These are phyloP conservation scores for Bubo scandiacus DNA, from an alignment of 2,113 vertebrate genomes.

Conservation along the genomic window DNA sequence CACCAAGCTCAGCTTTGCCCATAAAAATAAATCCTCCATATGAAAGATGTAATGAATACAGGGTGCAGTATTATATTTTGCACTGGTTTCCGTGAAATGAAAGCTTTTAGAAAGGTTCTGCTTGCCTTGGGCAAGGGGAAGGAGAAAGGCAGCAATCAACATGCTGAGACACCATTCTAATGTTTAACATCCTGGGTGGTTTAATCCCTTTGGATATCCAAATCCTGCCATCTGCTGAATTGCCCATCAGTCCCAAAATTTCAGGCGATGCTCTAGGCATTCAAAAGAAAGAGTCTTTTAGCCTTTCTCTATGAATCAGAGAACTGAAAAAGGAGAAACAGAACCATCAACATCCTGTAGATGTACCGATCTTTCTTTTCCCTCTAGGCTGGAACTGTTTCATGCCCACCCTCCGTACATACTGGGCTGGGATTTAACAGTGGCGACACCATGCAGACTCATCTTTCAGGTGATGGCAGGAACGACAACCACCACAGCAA, in stretches of 20 bases:
- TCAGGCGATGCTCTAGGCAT: not conserved
- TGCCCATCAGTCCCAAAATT: not conserved
- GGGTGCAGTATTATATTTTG: not conserved
- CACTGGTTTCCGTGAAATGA: not conserved
- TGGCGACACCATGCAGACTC: not conserved
- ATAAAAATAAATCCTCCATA: not conserved
- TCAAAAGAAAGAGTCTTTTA: not conserved
- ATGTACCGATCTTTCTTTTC: not conserved
- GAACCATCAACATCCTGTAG: not conserved
- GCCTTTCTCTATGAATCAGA: not conserved
- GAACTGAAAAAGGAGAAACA: not conserved
- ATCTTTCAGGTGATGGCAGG: not conserved
- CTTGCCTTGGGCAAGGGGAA: not conserved
- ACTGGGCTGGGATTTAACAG: not conserved
- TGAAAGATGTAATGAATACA: not conserved
- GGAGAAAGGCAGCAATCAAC: not conserved
- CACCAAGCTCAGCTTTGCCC: not conserved
- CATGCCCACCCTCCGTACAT: not conserved
- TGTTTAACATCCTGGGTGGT: not conserved
- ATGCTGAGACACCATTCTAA: not conserved
- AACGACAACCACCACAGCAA: not conserved
- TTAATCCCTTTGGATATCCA: not conserved
- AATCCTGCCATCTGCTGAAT: not conserved
- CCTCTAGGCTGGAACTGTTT: not conserved
- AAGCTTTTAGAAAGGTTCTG: not conserved